phyloP scores from a whole-genome alignment of 2,888 invertebrate genomes.

The Luperina testacea region DNA sequence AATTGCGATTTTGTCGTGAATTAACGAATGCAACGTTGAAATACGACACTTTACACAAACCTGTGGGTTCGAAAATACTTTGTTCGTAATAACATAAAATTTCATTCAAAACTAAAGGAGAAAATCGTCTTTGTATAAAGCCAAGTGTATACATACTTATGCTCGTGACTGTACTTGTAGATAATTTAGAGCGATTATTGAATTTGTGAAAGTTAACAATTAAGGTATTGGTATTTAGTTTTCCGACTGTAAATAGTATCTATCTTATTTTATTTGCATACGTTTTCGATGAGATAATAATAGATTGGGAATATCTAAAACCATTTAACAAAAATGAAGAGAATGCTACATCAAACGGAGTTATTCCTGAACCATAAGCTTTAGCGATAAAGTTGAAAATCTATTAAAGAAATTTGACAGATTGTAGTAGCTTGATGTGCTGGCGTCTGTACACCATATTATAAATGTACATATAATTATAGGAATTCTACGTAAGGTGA shows the following conservation, averaged over 20 bases:
- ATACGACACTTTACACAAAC: too few species aligned
- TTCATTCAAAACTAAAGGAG: too few species aligned
- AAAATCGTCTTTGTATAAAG: too few species aligned
- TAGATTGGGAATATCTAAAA: not conserved
- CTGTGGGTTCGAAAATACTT: too few species aligned
- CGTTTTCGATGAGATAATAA: not conserved
- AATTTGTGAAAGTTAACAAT: conserved; percentile 10
- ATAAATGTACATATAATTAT: not conserved
- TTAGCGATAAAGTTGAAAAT: too few species aligned
- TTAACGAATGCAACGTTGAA: too few species aligned
- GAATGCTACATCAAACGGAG: not conserved
- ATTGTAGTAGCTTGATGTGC: too few species aligned
- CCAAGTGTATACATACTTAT: too few species aligned
- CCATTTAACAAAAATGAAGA: not conserved
- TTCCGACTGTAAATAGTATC: not conserved
- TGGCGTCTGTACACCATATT: not conserved
- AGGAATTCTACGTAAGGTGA: not conserved
- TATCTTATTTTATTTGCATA: not conserved
- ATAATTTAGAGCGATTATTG: not conserved
- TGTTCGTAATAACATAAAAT: too few species aligned
- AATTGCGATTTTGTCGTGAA: too few species aligned
- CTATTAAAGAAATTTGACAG: too few species aligned
- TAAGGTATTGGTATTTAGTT: not conserved
- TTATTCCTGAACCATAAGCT: too few species aligned
- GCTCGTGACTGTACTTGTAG: not conserved